phyloP scores from a whole-genome alignment of 2,113 vertebrate genomes.

The Eulemur rufifrons region DNA sequence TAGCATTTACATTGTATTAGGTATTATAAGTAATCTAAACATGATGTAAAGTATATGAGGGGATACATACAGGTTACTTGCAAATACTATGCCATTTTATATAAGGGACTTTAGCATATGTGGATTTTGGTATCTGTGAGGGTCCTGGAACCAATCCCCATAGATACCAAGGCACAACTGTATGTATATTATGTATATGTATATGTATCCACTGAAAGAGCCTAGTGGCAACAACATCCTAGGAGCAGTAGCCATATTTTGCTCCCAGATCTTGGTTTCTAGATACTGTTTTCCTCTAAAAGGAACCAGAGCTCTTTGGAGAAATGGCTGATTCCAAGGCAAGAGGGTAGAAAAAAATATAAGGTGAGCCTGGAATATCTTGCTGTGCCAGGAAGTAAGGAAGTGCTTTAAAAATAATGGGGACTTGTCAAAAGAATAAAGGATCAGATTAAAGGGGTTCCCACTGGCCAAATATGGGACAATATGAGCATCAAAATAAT shows the following conservation, averaged over 20 bases:
- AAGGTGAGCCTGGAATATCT: not conserved
- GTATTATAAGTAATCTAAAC: not conserved
- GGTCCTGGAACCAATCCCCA: not conserved
- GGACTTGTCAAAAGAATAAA: not conserved
- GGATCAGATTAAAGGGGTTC: not conserved
- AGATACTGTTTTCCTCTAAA: not conserved
- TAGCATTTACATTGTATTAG: not conserved
- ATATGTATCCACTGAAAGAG: not conserved
- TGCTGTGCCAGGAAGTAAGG: not conserved
- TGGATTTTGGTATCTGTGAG: not conserved
- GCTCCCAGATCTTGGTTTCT: not conserved
- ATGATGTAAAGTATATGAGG: not conserved
- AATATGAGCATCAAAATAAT: constrained; percentile 5
- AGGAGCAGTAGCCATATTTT: not conserved
- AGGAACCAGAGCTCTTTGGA: not conserved
- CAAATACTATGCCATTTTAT: not conserved
- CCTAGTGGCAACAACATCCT: not conserved
- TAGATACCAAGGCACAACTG: not conserved
- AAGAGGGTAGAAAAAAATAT: not conserved
- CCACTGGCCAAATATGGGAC: not conserved
- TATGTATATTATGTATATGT: not conserved
- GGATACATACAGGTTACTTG: not conserved
- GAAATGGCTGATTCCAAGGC: not conserved
- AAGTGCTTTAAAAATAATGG: constrained; percentile 1
- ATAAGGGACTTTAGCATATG: not conserved